Percentiles rank a stretch among this genome's conserved stretches.
These are phyloP conservation scores for Diarsia dahlii DNA, from an alignment of 2,888 invertebrate genomes.

Conservation along the genomic window DNA sequence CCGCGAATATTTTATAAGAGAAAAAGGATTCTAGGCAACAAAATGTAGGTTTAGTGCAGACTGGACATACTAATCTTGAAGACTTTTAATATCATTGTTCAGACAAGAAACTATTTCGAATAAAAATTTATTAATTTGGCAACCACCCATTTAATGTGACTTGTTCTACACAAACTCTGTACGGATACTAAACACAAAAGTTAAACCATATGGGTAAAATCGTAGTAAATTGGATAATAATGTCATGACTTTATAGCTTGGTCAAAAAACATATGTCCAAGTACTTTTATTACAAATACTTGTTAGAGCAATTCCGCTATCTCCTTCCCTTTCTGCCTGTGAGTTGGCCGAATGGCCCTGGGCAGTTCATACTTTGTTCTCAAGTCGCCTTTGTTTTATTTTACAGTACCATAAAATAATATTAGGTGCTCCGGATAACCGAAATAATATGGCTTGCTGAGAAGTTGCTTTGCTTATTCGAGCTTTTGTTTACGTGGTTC, in stretches of 20 bases:
- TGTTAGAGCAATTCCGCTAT: slow-evolving; percentile 10
- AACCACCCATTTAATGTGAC: background rate
- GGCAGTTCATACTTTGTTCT: background rate
- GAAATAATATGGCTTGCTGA: background rate
- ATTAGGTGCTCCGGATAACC: slow-evolving; percentile 3
- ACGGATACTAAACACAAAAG: background rate
- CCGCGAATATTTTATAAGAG: slow-evolving; percentile 33
- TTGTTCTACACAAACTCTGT: background rate
- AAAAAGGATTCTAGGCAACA: background rate
- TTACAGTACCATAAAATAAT: slow-evolving; percentile 18
- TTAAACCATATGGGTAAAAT: background rate
- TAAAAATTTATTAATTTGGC: background rate
- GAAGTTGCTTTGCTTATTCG: background rate
- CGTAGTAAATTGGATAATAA: background rate
- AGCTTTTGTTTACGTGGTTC: background rate
- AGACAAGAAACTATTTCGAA: background rate
- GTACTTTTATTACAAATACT: too few relatives aligned
- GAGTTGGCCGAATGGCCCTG: background rate
- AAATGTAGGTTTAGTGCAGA: background rate
- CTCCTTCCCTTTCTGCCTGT: background rate
- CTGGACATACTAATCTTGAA: background rate
- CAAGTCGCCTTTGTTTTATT: slow-evolving; percentile 17
- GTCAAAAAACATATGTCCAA: background rate
- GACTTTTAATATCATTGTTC: background rate
- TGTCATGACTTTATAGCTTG: background rate